Evolutionary conservation across 2,113 vertebrate genomes (phyloP).

Genomic region (Gulo gulo): DNA sequence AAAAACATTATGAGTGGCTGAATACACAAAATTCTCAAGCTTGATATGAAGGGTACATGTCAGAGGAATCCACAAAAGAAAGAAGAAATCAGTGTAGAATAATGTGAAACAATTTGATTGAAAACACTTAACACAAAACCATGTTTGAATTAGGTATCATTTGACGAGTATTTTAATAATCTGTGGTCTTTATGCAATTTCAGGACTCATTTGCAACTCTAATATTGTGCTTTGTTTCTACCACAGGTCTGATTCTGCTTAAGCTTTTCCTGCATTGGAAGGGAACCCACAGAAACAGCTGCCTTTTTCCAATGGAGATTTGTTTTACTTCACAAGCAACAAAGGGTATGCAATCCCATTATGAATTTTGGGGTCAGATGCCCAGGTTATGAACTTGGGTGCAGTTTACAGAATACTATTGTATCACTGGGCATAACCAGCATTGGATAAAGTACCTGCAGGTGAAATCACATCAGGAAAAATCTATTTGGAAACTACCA

Average conservation of each 20-base stretch:
- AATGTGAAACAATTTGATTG: constrained; percentile 11
- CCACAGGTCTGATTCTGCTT: constrained; percentile 31
- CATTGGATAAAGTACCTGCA: constrained; percentile 8
- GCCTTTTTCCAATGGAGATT: not conserved
- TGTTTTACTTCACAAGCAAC: constrained; percentile 46
- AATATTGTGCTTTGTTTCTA: not conserved
- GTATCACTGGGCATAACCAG: not conserved
- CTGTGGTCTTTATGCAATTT: not conserved
- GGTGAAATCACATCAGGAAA: constrained; percentile 28
- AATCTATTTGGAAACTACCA: constrained; percentile 15
- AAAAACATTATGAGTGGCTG: not conserved
- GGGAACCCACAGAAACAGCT: not conserved
- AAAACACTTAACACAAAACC: not conserved
- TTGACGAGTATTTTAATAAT: constrained; percentile 41
- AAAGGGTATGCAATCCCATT: not conserved
- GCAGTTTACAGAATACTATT: not conserved
- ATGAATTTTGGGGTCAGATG: constrained; percentile 37
- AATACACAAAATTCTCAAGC: not conserved
- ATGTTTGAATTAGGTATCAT: not conserved
- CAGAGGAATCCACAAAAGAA: not conserved
- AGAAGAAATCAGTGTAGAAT: not conserved
- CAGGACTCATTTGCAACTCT: constrained; percentile 15
- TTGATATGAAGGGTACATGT: not conserved
- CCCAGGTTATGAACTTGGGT: not conserved
- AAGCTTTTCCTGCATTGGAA: not conserved